Conservation (phyloP, 2,797 vertebrate genomes). For the Pseudotriccus pelzelni region DNA sequence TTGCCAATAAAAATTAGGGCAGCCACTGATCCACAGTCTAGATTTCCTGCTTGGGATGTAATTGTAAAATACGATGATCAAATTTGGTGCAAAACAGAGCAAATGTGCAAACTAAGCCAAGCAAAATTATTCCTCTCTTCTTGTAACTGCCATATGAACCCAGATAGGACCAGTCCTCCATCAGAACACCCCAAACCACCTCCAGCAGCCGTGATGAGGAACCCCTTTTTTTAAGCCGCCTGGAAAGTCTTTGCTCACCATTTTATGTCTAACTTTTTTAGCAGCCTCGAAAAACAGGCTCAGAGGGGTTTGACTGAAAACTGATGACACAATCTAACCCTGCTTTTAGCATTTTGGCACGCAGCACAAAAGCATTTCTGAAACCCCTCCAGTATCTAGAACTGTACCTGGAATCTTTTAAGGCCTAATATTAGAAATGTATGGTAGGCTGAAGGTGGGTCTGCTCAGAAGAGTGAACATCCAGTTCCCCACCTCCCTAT, state of each 20-base stretch:
- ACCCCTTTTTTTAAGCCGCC: not conserved
- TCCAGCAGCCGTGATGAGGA: not conserved
- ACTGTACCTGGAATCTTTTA: conserved; percentile 10
- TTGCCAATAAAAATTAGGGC: conserved; percentile 44
- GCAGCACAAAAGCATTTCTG: conserved; percentile 24
- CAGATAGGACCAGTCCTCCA: not conserved
- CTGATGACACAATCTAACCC: conserved; percentile 12
- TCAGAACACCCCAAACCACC: not conserved
- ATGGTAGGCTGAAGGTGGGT: not conserved
- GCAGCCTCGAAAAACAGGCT: not conserved
- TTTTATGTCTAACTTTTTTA: not conserved
- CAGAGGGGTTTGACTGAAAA: conserved; percentile 32
- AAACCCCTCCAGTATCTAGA: conserved; percentile 31
- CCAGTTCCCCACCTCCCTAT: not conserved
- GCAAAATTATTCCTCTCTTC: not conserved
- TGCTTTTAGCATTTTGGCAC: conserved; percentile 37
- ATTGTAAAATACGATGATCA: not conserved
- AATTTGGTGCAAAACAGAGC: not conserved
- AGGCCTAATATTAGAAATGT: not conserved
- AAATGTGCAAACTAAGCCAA: not conserved
- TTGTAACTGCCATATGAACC: not conserved
- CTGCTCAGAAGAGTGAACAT: not conserved
- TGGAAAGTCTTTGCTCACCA: not conserved
- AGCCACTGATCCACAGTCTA: conserved; percentile 17
- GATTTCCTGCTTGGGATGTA: conserved; percentile 1